Percentiles rank a stretch among this genome's conserved stretches.
Evolutionary conservation across 2,888 invertebrate genomes (phyloP).

Genomic region (Zaprionus obscuricornis): DNA sequence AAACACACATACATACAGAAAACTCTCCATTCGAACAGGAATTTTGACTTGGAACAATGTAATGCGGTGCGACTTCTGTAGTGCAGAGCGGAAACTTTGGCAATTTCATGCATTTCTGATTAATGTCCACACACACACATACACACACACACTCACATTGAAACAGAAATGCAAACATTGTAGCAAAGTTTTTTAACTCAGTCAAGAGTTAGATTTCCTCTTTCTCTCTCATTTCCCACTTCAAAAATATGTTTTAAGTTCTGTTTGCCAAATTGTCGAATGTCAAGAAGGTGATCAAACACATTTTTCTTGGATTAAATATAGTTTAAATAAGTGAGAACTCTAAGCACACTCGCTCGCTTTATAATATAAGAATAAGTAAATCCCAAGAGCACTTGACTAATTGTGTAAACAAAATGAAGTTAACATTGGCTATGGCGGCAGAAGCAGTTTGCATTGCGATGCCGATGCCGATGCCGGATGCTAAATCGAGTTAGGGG

Average conservation of each 20-base stretch:
- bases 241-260: no score
- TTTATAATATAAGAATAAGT: neutral
- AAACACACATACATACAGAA: constrained; percentile 33
- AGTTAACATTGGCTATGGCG: neutral
- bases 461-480: neutral
- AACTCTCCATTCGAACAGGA: constrained; percentile 40
- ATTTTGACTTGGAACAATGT: constrained; percentile 39
- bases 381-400: neutral
- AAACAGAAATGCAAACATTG: constrained; percentile 64
- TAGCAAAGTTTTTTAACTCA: constrained; percentile 56
- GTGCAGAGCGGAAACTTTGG: constrained; percentile 56
- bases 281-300: no score
- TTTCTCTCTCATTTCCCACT: neutral
- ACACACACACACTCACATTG: no score
- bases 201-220: neutral
- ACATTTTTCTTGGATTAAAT: no score
- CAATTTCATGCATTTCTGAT: constrained; percentile 80
- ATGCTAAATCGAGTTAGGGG: no score
- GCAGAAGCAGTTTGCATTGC: neutral
- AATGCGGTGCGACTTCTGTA: constrained; percentile 1
- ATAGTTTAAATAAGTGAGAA: no score
- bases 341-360: no score
- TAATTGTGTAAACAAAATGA: constrained; percentile 17
- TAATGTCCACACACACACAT: constrained; percentile 66
- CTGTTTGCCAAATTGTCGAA: no score